Evolutionary conservation across 2,113 vertebrate genomes (phyloP).

Genomic region (Nipponia nippon): DNA sequence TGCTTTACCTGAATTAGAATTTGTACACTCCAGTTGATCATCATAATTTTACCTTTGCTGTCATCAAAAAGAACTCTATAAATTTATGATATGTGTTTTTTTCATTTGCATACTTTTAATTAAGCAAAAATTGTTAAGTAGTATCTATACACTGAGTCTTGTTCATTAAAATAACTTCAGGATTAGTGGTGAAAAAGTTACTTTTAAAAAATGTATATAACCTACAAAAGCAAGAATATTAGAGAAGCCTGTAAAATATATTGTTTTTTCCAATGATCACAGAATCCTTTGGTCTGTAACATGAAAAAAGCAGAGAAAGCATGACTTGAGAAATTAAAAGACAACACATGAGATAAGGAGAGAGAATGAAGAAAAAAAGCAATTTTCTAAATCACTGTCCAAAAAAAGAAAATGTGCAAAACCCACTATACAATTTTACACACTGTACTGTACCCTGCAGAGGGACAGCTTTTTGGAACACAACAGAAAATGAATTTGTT

Average conservation of each 20-base stretch:
- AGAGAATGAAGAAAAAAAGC: neutral
- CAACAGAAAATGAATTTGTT: constrained; percentile 11
- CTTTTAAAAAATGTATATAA: neutral
- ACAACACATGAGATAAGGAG: neutral
- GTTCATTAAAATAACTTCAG: neutral
- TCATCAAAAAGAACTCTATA: neutral
- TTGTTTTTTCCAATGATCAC: neutral
- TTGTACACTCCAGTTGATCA: neutral
- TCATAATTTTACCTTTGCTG: neutral
- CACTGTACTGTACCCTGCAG: neutral
- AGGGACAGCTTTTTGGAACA: constrained; percentile 5
- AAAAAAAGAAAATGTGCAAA: neutral
- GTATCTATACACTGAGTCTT: neutral
- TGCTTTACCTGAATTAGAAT: neutral
- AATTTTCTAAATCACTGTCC: neutral
- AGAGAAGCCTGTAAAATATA: neutral
- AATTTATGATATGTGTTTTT: neutral
- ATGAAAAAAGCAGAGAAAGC: neutral
- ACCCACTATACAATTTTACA: neutral
- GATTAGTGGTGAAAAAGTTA: neutral
- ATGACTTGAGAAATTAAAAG: neutral
- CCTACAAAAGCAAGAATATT: neutral
- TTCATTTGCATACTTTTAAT: neutral
- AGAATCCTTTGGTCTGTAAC: neutral
- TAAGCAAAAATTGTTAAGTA: neutral